Percentiles rank a stretch among this genome's conserved stretches.
Conservation (phyloP, 1,140 invertebrate species). For the Luehdorfia chinensis region DNA sequence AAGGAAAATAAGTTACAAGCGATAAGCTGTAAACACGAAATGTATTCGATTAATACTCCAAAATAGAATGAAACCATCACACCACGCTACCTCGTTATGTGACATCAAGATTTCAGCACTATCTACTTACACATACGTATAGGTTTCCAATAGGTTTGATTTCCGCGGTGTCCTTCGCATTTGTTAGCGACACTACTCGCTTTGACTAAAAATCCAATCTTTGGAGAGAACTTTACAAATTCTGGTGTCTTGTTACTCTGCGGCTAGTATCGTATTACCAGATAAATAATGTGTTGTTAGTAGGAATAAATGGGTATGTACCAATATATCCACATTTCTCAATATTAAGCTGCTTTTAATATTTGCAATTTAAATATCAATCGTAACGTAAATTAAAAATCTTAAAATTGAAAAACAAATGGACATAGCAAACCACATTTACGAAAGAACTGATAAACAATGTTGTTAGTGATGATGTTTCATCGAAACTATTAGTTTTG, state of each 20-base stretch:
- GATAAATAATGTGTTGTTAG: slow-evolving; percentile 63
- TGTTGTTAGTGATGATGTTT: no score
- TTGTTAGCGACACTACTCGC: slow-evolving; percentile 41
- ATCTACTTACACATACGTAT: slow-evolving; percentile 57
- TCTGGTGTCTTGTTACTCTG: slow-evolving; percentile 57
- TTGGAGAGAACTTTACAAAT: slow-evolving; percentile 50
- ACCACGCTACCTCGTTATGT: slow-evolving; percentile 67
- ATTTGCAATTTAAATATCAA: neutral
- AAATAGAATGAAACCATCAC: slow-evolving; percentile 62
- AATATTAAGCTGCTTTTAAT: slow-evolving; percentile 33
- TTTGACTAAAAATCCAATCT: slow-evolving; percentile 67
- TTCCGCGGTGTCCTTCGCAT: slow-evolving; percentile 50
- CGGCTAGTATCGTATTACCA: slow-evolving; percentile 52
- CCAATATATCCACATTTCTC: slow-evolving; percentile 40
- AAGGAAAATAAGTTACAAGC: slow-evolving; percentile 47
- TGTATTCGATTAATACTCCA: slow-evolving; percentile 27
- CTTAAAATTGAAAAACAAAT: slow-evolving; percentile 54
- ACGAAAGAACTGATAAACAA: slow-evolving; percentile 22
- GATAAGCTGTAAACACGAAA: slow-evolving; percentile 35
- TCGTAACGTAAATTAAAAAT: slow-evolving; percentile 1
- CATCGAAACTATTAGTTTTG: no score
- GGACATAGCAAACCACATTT: slow-evolving; percentile 34
- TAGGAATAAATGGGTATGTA: slow-evolving; percentile 37
- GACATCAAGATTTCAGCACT: slow-evolving; percentile 60
- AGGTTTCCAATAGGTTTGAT: slow-evolving; percentile 28